Base-by-base conservation (phyloP, 1,140 invertebrate genomes). In the Episyrphus balteatus region DNA sequence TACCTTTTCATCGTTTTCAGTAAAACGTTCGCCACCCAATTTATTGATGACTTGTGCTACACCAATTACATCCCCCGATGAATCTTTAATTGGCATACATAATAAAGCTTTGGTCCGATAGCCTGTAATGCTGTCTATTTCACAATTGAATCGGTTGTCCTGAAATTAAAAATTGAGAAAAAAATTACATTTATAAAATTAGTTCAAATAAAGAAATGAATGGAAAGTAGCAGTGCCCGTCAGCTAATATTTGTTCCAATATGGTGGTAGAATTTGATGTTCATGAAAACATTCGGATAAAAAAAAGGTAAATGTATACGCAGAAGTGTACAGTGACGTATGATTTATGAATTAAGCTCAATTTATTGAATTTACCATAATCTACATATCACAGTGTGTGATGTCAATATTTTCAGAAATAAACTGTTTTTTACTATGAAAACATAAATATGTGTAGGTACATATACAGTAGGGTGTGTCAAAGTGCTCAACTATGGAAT, bases 11-110 rank as follows among this genome's bases (percentile, higher is more conserved):
- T 96, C 92, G 61, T 84, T 83, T 49, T 77, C 67, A 15, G 85
- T 91, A 70, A 95, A 80, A 58, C 80, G 77, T 50, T 77, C 75
- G 57, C 86, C 84, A 57, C 81, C 81, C 54, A 86, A 78, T 76
- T 96, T 96, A 72, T 96, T 97, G 68, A 97, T 93, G 49, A 94
- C 90, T 76, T 98, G 92, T 15, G 92, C 92, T 15, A 97, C 92
- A 1, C 92, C 93, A 49, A 96, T 86, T 46, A 96, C 92, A 68
- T 93, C 87, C n/a, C 91, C 92, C 53, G 83, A 83, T 58, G 81
- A 84, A 70, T 96, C 92, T 70, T 93, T 92, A 66, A 98, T 95
- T 17, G 93, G 91, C 90, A 95, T 92, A 65, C 92, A 94, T 14
- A 96, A 76, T 44, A 98, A 79, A 32, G 88, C 90, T 62, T 84